Percentiles rank a stretch among this genome's conserved stretches.
These are phyloP conservation scores for Harpagoxenus sublaevis DNA, from an alignment of 2,888 invertebrate genomes.

Conservation along the genomic window DNA sequence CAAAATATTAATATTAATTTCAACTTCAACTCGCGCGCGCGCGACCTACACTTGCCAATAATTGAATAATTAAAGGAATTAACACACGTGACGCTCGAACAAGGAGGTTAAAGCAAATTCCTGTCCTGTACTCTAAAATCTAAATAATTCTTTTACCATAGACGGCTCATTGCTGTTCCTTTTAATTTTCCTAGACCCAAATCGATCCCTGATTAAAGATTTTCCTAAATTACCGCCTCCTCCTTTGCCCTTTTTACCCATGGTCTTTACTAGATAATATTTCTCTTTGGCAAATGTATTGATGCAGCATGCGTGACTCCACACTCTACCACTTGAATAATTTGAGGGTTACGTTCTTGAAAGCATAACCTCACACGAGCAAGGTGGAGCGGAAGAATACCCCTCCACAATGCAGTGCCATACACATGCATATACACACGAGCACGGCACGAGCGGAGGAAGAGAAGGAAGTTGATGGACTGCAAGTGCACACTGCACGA, in stretches of 20 bases:
- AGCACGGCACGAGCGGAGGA: too few species aligned
- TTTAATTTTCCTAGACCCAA: constrained; percentile 89
- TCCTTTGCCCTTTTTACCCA: constrained; percentile 92
- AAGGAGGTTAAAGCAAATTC: constrained; percentile 53
- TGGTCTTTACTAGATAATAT: constrained; percentile 80
- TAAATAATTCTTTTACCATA: constrained; percentile 88
- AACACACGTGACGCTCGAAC: not conserved
- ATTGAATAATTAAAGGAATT: too few species aligned
- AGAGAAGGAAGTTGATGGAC: too few species aligned
- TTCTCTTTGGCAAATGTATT: not conserved
- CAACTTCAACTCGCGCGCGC: too few species aligned
- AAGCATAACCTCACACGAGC: constrained; percentile 23
- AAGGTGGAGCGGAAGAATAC: too few species aligned
- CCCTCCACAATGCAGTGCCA: too few species aligned
- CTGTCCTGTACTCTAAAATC: too few species aligned
- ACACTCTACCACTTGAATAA: not conserved
- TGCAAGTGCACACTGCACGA: too few species aligned
- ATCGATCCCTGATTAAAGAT: constrained; percentile 92
- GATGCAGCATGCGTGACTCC: not conserved
- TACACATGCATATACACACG: too few species aligned
- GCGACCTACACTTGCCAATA: too few species aligned
- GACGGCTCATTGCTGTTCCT: constrained; percentile 91
- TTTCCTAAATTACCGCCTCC: constrained; percentile 88
- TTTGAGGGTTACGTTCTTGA: constrained; percentile 21
- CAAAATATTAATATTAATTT: not conserved